These are phyloP conservation scores for Pipa parva DNA, from an alignment of 2,113 vertebrate genomes.

Conservation along the genomic window DNA sequence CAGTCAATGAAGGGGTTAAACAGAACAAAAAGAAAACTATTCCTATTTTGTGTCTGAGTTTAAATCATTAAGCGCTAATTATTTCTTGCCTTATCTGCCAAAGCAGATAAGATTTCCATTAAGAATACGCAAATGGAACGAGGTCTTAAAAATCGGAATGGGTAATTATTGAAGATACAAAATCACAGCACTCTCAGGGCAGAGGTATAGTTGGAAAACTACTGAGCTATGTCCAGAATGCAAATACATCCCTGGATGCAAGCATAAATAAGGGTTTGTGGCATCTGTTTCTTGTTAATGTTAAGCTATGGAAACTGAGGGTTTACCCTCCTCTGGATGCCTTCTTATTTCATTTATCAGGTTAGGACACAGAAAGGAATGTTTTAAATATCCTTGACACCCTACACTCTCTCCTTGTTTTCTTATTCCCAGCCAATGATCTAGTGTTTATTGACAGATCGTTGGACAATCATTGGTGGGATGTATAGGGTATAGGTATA, in stretches of 20 bases:
- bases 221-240: not conserved
- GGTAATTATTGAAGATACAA: constrained; percentile 27
- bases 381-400: no score
- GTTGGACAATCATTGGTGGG: no score
- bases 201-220: constrained; percentile 3
- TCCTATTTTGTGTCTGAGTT: constrained; percentile 5
- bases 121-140: constrained; percentile 26
- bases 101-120: constrained; percentile 39
- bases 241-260: not conserved
- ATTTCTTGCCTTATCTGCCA: constrained; percentile 30
- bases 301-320: not conserved
- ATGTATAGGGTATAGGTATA: no score
- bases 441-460: no score
- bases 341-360: no score
- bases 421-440: no score
- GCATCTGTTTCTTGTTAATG: not conserved
- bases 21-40: not conserved
- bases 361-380: no score
- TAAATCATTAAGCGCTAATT: constrained; percentile 37
- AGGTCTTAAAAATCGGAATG: constrained; percentile 12
- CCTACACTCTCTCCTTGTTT: no score
- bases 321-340: not conserved
- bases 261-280: not conserved
- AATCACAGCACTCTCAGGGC: constrained; percentile 14
- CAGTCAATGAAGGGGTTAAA: not conserved